Conservation (phyloP, 2,113 vertebrate species). For the Pluvianellus socialis region DNA sequence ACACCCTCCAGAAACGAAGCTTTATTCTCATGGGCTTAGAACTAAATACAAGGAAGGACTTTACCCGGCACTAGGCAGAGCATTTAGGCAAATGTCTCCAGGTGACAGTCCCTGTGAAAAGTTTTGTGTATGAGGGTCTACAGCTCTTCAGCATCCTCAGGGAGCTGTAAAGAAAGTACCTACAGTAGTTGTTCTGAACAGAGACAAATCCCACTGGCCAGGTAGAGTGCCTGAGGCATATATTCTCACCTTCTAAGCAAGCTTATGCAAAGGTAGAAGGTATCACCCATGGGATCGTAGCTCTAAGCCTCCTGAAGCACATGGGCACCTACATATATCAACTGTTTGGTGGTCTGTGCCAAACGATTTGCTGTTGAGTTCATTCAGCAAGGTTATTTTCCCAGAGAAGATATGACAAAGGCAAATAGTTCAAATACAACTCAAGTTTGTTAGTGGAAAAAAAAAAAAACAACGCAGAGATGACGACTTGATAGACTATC, state of each 20-base stretch:
- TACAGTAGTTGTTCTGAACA: not conserved
- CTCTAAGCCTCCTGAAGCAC: not conserved
- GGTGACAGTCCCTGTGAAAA: not conserved
- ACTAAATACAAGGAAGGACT: not conserved
- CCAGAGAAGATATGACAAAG: not conserved
- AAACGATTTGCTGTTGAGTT: not conserved
- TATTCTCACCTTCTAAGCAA: not conserved
- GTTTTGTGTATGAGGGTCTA: not conserved
- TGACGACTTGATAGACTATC: not conserved
- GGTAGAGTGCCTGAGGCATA: not conserved
- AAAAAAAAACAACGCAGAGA: not conserved
- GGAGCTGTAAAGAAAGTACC: not conserved
- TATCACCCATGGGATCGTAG: not conserved
- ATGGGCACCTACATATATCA: not conserved
- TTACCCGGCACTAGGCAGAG: not conserved
- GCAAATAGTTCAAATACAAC: not conserved
- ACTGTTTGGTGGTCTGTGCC: not conserved
- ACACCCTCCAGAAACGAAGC: not conserved
- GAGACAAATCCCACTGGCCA: not conserved
- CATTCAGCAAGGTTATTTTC: not conserved
- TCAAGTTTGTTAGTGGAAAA: not conserved
- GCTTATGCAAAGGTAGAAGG: not conserved
- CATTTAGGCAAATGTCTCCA: not conserved
- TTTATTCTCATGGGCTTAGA: not conserved
- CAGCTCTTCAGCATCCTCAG: not conserved